phyloP scores from a whole-genome alignment of 92 coral and sea anemone genomes.

The Meandrina meandrites region DNA sequence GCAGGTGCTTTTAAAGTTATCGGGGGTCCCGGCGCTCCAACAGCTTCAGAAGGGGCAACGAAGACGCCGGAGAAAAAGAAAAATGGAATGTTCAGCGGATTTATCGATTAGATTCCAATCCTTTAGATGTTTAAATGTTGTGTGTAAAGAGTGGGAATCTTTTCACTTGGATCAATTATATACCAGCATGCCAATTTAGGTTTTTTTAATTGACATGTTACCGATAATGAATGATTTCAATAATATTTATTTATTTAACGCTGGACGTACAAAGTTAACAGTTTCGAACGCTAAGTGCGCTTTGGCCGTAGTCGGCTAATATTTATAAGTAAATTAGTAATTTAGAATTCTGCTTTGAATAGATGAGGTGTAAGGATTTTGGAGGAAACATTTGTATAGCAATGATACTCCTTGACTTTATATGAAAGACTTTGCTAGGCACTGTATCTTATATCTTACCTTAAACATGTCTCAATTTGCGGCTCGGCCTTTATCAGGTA shows the following conservation, averaged over 20 bases:
- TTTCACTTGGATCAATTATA: background rate
- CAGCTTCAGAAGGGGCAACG: conserved; percentile 63
- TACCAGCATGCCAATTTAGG: background rate
- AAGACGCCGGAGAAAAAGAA: conserved; percentile 58
- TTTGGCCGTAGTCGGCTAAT: background rate
- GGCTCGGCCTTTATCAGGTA: no score
- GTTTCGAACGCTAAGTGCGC: background rate
- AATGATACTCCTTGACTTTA: background rate
- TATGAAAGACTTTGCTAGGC: background rate
- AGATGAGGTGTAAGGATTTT: background rate
- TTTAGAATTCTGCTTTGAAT: background rate
- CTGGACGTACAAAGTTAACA: conserved; percentile 11
- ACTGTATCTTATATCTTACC: no score
- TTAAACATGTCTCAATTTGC: no score
- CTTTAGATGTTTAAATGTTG: background rate
- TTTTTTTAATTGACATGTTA: background rate
- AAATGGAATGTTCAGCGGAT: conserved; percentile 83
- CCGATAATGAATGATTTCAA: background rate
- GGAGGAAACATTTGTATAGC: background rate
- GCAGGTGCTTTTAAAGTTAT: conserved; percentile 64
- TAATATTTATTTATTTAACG: background rate
- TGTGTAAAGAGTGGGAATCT: background rate
- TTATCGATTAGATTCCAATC: conserved; percentile 60
- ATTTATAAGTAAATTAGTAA: background rate
- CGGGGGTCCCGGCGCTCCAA: conserved; percentile 68